A percentile compares a stretch with the other conserved stretches of the same genome.
phyloP scores from a whole-genome alignment of 2,888 invertebrate species.

The Noctua fimbriata region DNA sequence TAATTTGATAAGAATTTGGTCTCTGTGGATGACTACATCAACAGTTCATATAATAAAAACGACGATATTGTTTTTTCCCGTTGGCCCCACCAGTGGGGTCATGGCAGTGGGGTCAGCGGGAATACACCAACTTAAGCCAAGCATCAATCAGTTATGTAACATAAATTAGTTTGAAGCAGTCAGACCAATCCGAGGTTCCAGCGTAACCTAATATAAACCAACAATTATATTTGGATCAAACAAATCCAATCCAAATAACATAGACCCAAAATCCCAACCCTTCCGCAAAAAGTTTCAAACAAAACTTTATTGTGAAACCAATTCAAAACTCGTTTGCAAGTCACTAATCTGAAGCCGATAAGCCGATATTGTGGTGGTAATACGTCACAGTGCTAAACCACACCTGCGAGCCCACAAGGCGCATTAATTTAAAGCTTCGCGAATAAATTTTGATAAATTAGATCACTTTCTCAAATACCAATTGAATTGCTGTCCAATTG shows the following conservation, averaged over 20 bases:
- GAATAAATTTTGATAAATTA: constrained; percentile 79
- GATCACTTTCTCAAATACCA: constrained; percentile 74
- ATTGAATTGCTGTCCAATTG: constrained; percentile 72
- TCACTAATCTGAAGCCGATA: constrained; percentile 51
- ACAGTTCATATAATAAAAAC: not conserved
- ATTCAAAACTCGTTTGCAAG: constrained; percentile 52
- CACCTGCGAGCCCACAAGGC: constrained; percentile 68
- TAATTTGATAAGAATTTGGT: constrained; percentile 9
- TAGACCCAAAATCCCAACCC: constrained; percentile 4
- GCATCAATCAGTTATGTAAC: not conserved
- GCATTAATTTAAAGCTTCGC: constrained; percentile 67
- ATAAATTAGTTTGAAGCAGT: not conserved
- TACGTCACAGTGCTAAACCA: constrained; percentile 63
- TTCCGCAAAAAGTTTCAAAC: constrained; percentile 17
- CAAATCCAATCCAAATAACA: not conserved
- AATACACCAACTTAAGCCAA: too few species aligned
- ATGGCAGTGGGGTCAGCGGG: too few species aligned
- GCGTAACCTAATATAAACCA: not conserved
- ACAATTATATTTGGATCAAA: constrained; percentile 1
- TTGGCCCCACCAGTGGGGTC: too few species aligned
- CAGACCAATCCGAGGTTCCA: not conserved
- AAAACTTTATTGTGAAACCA: constrained; percentile 26
- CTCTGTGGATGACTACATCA: not conserved
- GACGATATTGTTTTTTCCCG: too few species aligned
- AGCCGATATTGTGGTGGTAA: constrained; percentile 39